phyloP scores from a whole-genome alignment of 2,797 vertebrate genomes.

The Pangasius djambal region DNA sequence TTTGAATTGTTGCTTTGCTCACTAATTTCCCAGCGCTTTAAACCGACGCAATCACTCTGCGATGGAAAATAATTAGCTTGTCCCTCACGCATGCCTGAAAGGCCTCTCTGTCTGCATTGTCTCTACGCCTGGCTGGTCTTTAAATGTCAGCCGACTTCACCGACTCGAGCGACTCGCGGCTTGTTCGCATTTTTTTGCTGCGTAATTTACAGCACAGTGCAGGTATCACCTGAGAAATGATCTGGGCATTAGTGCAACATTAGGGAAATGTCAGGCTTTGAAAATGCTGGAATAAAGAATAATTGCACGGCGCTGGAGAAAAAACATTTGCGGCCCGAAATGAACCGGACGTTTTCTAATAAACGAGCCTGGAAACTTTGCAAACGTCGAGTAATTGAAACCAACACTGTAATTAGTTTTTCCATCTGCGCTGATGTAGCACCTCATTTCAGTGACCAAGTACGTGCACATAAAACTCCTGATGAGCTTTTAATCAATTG shows the following conservation, averaged over 20 bases:
- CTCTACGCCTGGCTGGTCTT: slow-evolving; percentile 70
- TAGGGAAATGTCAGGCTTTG: slow-evolving; percentile 47
- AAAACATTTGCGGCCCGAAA: not conserved
- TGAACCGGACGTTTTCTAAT: not conserved
- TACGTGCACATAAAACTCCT: slow-evolving; percentile 13
- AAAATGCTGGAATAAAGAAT: slow-evolving; percentile 38
- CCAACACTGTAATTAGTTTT: slow-evolving; percentile 9
- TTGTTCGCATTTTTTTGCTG: not conserved
- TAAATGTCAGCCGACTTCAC: slow-evolving; percentile 80
- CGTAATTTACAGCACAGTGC: slow-evolving; percentile 7
- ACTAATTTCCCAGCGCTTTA: not conserved
- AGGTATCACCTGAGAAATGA: slow-evolving; percentile 45
- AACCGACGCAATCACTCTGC: not conserved
- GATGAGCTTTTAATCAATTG: slow-evolving; percentile 27
- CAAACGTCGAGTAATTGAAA: slow-evolving; percentile 10
- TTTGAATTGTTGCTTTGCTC: not conserved
- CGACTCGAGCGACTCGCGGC: slow-evolving; percentile 56
- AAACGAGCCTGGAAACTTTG: slow-evolving; percentile 8
- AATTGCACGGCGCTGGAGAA: too few species aligned
- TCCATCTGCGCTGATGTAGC: slow-evolving; percentile 27
- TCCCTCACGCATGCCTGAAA: slow-evolving; percentile 55
- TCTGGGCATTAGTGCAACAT: slow-evolving; percentile 40
- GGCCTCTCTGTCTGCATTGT: slow-evolving; percentile 51
- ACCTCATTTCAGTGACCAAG: slow-evolving; percentile 21
- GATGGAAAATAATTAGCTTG: slow-evolving; percentile 45